Conservation (phyloP, 2,888 invertebrate species). For the Hydriomena furcata region DNA sequence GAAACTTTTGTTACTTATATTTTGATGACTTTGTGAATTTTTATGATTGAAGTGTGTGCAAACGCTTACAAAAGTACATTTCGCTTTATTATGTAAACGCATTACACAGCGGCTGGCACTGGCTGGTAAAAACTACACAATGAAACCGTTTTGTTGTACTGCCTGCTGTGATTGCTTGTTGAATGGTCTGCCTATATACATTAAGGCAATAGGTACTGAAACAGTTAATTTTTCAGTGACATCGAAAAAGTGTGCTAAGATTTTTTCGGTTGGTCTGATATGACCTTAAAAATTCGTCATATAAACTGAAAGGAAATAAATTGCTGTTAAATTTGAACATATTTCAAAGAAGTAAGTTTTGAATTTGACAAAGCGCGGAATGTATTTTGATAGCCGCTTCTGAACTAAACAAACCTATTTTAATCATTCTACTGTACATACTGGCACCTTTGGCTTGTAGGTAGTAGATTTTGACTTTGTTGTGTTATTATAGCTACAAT, state of each 20-base stretch:
- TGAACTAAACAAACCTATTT: slow-evolving; percentile 4
- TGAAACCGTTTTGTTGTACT: too few species aligned
- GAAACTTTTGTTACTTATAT: slow-evolving; percentile 40
- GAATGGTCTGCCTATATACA: too few species aligned
- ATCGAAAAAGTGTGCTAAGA: too few species aligned
- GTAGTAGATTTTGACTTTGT: slow-evolving; percentile 37
- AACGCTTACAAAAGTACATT: too few species aligned
- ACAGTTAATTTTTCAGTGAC: too few species aligned
- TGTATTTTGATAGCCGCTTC: slow-evolving; percentile 1
- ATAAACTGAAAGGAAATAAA: too few species aligned
- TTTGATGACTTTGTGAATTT: slow-evolving; percentile 19
- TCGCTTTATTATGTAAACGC: not conserved
- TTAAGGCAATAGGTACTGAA: too few species aligned
- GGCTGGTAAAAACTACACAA: too few species aligned
- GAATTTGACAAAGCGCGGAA: slow-evolving; percentile 1
- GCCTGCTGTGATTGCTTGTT: too few species aligned
- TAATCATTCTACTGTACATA: slow-evolving; percentile 47
- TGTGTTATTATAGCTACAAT: slow-evolving; percentile 36
- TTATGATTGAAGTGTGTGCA: slow-evolving; percentile 1
- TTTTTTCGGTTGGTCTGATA: too few species aligned
- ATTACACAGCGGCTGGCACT: not conserved
- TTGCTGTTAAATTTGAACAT: slow-evolving; percentile 11
- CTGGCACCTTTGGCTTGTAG: slow-evolving; percentile 56
- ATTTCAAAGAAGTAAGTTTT: slow-evolving; percentile 23
- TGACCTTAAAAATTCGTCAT: too few species aligned